Base-by-base conservation (phyloP, 2,113 vertebrate genomes). In the Stigmatopora nigra region DNA sequence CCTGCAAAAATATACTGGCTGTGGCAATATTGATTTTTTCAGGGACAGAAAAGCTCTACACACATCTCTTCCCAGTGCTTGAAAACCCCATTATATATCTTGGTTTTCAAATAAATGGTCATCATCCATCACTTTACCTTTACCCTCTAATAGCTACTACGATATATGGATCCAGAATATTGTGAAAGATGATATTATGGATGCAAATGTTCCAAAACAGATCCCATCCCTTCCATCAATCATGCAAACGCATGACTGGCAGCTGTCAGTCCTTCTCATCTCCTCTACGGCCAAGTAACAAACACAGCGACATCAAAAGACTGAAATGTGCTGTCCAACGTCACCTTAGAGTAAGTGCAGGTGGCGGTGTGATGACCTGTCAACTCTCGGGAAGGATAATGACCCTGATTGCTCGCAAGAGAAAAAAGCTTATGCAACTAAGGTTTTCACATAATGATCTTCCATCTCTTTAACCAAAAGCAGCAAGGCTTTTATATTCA, bases 311-410 rank as follows among this genome's bases (percentile, higher is more conserved):
- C 61, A 72, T 55, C 51, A 64, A 45, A 73, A 64, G 35, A 70
- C 52, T 4, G 5, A 62, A 75, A 75, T 68, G 65, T 69, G 75
- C 68, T 55, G 56, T 67, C 63, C 64, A 66, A 66, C 55, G 53
- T 72, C 76, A 77, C 73, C 72, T 77, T 65, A 48, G 73, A 78
- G 64, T 78, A 64, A 76, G 72, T 78, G 67, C 73, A 79, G 80
- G 77, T 85, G 80, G 68, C 67, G 73, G 52, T 71, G 76, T 70
- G 75, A 77, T 86, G 84, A 88, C 87, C 86, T 78, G 75, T 76
- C 78, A 76, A 76, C 76, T 74, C 73, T 86, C 76, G 71, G 75
- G 82, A 86, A 82, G 73, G 82, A 87, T 89, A 89, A 89, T 88
- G 83, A 89, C 85, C 83, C 73, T 86, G 80, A 78, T 78, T 75